Conservation (phyloP, 2,888 invertebrate species). For the Hyles lineata region DNA sequence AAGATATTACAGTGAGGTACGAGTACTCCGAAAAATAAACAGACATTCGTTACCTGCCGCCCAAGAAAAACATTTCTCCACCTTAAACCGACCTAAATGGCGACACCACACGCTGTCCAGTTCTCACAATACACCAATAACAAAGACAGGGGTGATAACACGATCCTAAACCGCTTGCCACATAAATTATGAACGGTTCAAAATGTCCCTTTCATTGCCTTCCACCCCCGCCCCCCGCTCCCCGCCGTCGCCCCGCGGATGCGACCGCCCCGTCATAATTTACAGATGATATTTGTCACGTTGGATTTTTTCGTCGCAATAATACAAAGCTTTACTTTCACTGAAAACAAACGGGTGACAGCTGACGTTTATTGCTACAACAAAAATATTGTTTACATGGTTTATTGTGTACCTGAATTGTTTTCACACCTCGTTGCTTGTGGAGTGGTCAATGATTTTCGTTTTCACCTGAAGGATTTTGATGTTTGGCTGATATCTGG, state of each 20-base stretch:
- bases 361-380: slow-evolving; percentile 20
- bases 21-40: no score
- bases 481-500: not conserved
- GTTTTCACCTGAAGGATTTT: not conserved
- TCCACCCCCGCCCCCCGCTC: slow-evolving; percentile 10
- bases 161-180: slow-evolving; percentile 31
- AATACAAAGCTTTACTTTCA: slow-evolving; percentile 22
- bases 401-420: slow-evolving; percentile 22
- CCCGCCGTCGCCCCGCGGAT: not conserved
- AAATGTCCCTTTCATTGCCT: slow-evolving; percentile 42
- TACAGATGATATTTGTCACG: slow-evolving; percentile 26
- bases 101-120: not conserved
- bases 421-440: slow-evolving; percentile 12
- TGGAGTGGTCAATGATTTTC: not conserved
- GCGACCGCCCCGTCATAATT: slow-evolving; percentile 13
- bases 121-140: slow-evolving; percentile 6
- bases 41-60: no score
- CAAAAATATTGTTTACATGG: slow-evolving; percentile 25
- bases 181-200: slow-evolving; percentile 45
- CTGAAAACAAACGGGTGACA: slow-evolving; percentile 24
- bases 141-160: slow-evolving; percentile 12
- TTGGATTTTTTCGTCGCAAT: slow-evolving; percentile 25
- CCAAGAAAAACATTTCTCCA: not conserved
- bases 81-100: not conserved
- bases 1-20: no score